A percentile compares a stretch with the other conserved stretches of the same genome.
phyloP scores from a whole-genome alignment of 2,888 invertebrate genomes.

The Nudaria mundana region DNA sequence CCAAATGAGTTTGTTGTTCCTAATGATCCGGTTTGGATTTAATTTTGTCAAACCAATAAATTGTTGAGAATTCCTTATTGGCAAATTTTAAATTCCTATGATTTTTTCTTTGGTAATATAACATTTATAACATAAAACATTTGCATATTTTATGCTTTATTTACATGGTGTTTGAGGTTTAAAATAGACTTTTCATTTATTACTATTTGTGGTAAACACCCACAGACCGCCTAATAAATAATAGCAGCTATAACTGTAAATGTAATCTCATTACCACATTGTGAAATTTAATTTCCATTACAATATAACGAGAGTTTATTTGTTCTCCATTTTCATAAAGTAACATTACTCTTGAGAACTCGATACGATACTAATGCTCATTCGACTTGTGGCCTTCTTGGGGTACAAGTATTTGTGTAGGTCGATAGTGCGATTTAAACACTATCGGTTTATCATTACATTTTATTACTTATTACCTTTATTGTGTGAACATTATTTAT shows the following conservation, averaged over 20 bases:
- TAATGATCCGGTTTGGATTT: constrained; percentile 37
- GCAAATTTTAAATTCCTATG: constrained; percentile 17
- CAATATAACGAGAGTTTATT: constrained; percentile 70
- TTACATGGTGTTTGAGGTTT: constrained; percentile 26
- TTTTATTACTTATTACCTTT: no score
- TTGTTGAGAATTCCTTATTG: constrained; percentile 6
- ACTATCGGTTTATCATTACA: background rate
- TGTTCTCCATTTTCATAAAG: constrained; percentile 68
- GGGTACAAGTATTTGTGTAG: constrained; percentile 47
- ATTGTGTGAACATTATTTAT: background rate
- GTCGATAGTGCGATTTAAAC: constrained; percentile 4
- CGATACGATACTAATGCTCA: constrained; percentile 52
- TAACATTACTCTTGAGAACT: constrained; percentile 45
- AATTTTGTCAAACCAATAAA: constrained; percentile 14
- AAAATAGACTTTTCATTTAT: constrained; percentile 30
- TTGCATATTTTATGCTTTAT: constrained; percentile 16
- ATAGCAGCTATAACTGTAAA: constrained; percentile 58
- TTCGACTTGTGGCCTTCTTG: constrained; percentile 47
- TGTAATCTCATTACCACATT: constrained; percentile 62
- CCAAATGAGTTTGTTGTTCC: constrained; percentile 35
- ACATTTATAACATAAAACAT: no score
- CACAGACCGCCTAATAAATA: constrained; percentile 49
- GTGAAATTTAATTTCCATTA: constrained; percentile 63
- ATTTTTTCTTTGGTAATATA: constrained; percentile 23
- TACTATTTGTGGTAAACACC: constrained; percentile 47